Evolutionary conservation across 2,113 vertebrate genomes (phyloP), one percentile per base, ranked within the genome.

Genomic region (Stomatorhinus ivindoensis): DNA sequence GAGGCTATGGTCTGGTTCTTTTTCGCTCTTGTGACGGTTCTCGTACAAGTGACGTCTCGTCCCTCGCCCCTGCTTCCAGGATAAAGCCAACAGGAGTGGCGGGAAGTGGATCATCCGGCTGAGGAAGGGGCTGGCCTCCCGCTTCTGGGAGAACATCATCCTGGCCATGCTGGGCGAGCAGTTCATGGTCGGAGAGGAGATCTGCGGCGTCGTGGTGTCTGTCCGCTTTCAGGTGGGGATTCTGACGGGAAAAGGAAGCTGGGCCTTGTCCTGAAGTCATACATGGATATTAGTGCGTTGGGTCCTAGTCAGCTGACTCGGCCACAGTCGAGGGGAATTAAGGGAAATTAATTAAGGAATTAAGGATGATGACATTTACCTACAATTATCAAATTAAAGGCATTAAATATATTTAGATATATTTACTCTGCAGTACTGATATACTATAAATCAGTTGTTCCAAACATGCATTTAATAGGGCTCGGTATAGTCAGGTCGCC

Each of bases 181-280:
- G 92, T 96, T 96, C 92, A 96, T 96, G 95, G 95, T 96, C 89
- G 95, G 95, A 21, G 95, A 96, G 83, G 95, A 96, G 93, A 94
- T 96, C 93, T 96, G 95, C 53, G 95, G 95, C 0, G 95, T 94
- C 0, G 95, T 96, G 11, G 95, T 96, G 0, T 96, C 95, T 0
- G 95, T 96, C 15, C 93, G 95, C 84, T 96, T 96, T 89, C 95
- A 96, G 94, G 95, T 96, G 89, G 11, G 90, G 46, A 42, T 15
- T 80, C 69, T 42, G 31, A 19, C 4, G 35, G 19, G 31, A 42
- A 17, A 21, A 15, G 35, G 55, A 39, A 15, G 46, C 47, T 46
- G n/a, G 19, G 27, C n/a, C n/a, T 69, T 69, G 61, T 69, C 61
- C 61, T 69, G 61, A 31, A 69, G n/a, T 31, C n/a, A 31, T 13